Conservation (phyloP, 2,888 invertebrate species). For the Odontothrips loti region DNA sequence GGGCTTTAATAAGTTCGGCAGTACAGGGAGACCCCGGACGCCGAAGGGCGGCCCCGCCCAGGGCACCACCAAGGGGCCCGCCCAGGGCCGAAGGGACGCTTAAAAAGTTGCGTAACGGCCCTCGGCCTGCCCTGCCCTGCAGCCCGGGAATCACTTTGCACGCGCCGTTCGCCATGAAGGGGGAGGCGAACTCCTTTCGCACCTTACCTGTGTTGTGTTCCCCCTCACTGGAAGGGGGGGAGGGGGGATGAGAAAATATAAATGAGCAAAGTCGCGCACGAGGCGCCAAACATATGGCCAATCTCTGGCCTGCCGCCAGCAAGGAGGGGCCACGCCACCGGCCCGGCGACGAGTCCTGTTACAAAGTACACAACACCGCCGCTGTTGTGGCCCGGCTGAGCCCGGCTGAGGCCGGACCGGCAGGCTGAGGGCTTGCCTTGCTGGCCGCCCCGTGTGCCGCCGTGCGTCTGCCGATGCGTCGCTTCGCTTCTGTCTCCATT, state of each 20-base stretch:
- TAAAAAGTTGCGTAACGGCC: constrained; percentile 18
- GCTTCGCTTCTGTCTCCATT: not conserved
- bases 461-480: not conserved
- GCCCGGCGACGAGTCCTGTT: not conserved
- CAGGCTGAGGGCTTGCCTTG: no score
- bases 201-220: not conserved
- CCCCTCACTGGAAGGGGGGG: not conserved
- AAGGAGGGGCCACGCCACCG: not conserved
- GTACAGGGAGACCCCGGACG: not conserved
- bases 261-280: constrained; percentile 7
- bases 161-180: not conserved
- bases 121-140: not conserved
- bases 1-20: constrained; percentile 4
- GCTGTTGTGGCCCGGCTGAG: not conserved
- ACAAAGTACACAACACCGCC: not conserved
- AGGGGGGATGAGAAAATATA: not conserved
- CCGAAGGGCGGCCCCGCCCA: not conserved
- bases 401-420: no score
- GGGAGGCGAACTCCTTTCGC: not conserved
- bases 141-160: constrained; percentile 18
- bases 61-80: no score
- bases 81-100: not conserved
- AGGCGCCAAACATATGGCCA: not conserved
- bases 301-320: not conserved
- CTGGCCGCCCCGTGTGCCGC: no score